These are phyloP conservation scores for Parus major DNA, from an alignment of 2,113 vertebrate species.

Conservation along the genomic window DNA sequence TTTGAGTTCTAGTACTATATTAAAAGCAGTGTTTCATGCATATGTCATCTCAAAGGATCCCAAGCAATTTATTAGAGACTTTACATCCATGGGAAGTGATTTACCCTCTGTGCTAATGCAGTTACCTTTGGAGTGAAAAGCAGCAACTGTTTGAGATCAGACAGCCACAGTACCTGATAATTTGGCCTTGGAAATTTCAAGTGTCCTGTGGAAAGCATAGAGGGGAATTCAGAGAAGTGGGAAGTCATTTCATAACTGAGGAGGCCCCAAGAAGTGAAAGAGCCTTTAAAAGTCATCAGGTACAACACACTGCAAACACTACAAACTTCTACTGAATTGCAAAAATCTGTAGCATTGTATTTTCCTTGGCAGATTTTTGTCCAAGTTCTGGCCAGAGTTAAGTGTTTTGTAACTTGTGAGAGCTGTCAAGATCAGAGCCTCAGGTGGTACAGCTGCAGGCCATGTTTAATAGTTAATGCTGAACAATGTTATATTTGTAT, in stretches of 20 bases:
- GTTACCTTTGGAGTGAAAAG: conserved; percentile 5
- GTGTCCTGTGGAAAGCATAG: not conserved
- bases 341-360: not conserved
- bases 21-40: not conserved
- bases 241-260: not conserved
- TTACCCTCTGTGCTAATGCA: not conserved
- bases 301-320: not conserved
- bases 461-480: conserved; percentile 64
- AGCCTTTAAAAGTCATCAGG: not conserved
- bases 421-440: conserved; percentile 45
- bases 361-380: conserved; percentile 24
- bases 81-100: not conserved
- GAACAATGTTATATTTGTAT: conserved; percentile 54
- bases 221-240: not conserved
- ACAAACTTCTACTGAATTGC: not conserved
- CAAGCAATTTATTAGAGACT: not conserved
- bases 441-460: conserved; percentile 53
- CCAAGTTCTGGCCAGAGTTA: not conserved
- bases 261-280: not conserved
- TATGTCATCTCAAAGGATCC: not conserved
- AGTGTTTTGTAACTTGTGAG: conserved; percentile 25
- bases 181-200: not conserved
- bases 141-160: not conserved
- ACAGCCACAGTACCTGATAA: not conserved
- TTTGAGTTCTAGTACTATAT: not conserved